phyloP scores from a whole-genome alignment of 2,113 vertebrate species.

The Australoheros scitulus region DNA sequence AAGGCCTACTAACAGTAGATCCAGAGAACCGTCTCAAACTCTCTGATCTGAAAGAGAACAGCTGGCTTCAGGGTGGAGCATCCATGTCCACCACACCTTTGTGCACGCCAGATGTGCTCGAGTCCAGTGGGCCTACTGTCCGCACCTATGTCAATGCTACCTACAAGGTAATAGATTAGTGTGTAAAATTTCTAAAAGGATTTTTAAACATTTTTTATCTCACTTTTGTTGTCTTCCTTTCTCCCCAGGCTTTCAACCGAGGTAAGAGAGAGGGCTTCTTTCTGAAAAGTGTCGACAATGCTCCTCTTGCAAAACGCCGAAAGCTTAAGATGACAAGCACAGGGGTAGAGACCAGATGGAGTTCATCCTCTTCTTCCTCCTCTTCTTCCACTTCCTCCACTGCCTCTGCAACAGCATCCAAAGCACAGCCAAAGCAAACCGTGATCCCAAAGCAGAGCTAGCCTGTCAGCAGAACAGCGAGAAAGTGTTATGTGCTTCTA shows the following conservation, averaged over 20 bases:
- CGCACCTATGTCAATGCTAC: constrained; percentile 91
- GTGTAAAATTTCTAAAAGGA: not conserved
- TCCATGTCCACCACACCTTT: constrained; percentile 89
- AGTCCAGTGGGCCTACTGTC: constrained; percentile 87
- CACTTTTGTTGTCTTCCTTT: not conserved
- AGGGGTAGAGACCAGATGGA: constrained; percentile 83
- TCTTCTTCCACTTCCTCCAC: constrained; percentile 81
- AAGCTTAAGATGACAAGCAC: constrained; percentile 90
- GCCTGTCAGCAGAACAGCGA: constrained; percentile 25
- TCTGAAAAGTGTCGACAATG: constrained; percentile 92
- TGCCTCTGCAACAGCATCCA: constrained; percentile 60
- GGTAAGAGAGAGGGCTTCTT: constrained; percentile 91
- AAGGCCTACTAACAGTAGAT: constrained; percentile 89
- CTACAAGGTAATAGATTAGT: constrained; percentile 81
- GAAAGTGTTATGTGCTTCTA: constrained; percentile 18
- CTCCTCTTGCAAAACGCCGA: constrained; percentile 88
- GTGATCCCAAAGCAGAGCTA: constrained; percentile 72
- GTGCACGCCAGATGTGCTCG: constrained; percentile 89
- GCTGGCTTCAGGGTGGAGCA: constrained; percentile 88
- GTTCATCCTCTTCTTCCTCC: constrained; percentile 84
- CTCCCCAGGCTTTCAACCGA: constrained; percentile 87
- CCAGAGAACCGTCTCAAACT: constrained; percentile 88
- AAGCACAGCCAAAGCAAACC: constrained; percentile 68
- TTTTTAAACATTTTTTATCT: not conserved
- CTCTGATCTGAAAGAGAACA: constrained; percentile 85